Evolutionary conservation across 2,888 invertebrate species (phyloP).

Genomic region (Morpho achilles): DNA sequence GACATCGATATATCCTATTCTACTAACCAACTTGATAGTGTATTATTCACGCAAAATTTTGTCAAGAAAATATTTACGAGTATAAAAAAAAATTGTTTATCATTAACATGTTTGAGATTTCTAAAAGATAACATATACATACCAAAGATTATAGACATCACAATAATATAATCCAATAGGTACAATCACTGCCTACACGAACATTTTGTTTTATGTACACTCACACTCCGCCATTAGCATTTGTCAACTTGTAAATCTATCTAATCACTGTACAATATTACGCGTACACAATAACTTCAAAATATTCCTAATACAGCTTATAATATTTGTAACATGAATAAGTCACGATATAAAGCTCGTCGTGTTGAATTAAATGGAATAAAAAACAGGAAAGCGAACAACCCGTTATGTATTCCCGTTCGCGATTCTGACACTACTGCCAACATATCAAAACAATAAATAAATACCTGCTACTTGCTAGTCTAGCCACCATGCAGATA

Average conservation of each 20-base stretch:
- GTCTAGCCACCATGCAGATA: conserved; percentile 26
- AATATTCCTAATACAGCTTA: conserved; percentile 12
- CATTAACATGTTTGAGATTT: neutral
- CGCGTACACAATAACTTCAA: conserved; percentile 4
- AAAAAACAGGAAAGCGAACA: conserved; percentile 44
- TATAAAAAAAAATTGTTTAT: neutral
- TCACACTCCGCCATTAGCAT: conserved; percentile 57
- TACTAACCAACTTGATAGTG: conserved; percentile 33
- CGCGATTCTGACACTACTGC: conserved; percentile 50
- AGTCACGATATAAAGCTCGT: conserved; percentile 58
- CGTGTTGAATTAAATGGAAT: conserved; percentile 37
- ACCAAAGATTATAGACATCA: conserved; percentile 55
- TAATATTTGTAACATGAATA: conserved; percentile 46
- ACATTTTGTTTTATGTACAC: conserved; percentile 47
- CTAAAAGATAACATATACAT: conserved; percentile 31
- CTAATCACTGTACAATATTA: conserved; percentile 34
- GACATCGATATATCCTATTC: conserved; percentile 56
- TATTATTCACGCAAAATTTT: neutral
- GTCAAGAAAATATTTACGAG: neutral
- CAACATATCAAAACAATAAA: conserved; percentile 53
- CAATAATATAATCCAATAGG: conserved; percentile 43
- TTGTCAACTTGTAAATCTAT: conserved; percentile 48
- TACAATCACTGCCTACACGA: conserved; percentile 49
- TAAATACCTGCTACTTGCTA: conserved; percentile 43
- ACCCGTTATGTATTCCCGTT: conserved; percentile 50